Percentiles rank a stretch among this genome's conserved stretches.
phyloP scores from a whole-genome alignment of 2,113 vertebrate species.

The Hydrolagus affinis region DNA sequence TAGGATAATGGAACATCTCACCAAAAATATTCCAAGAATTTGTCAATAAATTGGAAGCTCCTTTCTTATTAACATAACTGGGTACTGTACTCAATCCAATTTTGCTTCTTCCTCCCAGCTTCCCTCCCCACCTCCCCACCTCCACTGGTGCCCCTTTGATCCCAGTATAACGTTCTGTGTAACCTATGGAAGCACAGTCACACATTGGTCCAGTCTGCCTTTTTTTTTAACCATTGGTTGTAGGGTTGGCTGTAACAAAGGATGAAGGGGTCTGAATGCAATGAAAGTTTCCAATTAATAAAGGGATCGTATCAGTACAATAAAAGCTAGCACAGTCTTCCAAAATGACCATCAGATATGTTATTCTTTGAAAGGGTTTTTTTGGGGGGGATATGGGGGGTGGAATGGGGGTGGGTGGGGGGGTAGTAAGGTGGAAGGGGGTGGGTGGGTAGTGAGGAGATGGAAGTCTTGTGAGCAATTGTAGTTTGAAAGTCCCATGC shows the following conservation, averaged over 20 bases:
- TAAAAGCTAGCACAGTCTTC: not conserved
- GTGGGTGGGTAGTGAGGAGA: not conserved
- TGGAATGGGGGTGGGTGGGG: not conserved
- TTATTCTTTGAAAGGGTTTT: not conserved
- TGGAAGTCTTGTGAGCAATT: slow-evolving; percentile 10
- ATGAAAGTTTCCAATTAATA: slow-evolving; percentile 18
- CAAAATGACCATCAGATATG: not conserved
- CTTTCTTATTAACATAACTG: slow-evolving; percentile 14
- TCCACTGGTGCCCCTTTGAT: too few species aligned
- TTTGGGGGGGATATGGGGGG: not conserved
- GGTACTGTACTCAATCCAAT: not conserved
- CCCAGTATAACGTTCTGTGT: not conserved
- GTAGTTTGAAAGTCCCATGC: slow-evolving; percentile 19
- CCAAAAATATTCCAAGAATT: slow-evolving; percentile 30
- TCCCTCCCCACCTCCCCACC: too few species aligned
- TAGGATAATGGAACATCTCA: not conserved
- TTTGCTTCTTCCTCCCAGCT: slow-evolving; percentile 5
- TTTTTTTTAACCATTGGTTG: not conserved
- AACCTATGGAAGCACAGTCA: not conserved
- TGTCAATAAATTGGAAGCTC: slow-evolving; percentile 22
- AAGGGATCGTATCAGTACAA: not conserved
- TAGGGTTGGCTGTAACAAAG: not conserved
- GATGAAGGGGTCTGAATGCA: not conserved
- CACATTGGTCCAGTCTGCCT: not conserved
- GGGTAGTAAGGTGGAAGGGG: not conserved